A percentile compares a stretch with the other conserved stretches of the same genome.
Conservation (phyloP, 2,797 vertebrate genomes). For the Miichthys miiuy region DNA sequence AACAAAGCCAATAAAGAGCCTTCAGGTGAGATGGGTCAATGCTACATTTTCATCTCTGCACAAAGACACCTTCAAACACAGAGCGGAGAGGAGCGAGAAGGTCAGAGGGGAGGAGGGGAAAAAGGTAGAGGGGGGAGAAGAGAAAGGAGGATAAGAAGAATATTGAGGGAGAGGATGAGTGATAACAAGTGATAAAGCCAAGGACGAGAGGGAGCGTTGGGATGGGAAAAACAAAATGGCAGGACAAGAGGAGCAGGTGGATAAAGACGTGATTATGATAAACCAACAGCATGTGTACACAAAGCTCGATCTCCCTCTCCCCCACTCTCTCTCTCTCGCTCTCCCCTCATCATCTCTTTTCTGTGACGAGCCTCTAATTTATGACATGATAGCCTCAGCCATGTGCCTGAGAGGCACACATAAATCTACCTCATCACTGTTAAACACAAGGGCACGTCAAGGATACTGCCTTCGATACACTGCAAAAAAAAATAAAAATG, state of each 20-base stretch:
- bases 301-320: conserved; percentile 9
- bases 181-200: conserved; percentile 34
- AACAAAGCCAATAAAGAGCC: conserved; percentile 67
- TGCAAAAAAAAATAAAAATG: conserved; percentile 30
- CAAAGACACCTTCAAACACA: conserved; percentile 68
- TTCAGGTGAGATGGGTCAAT: conserved; percentile 64
- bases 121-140: background rate
- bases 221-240: conserved; percentile 42
- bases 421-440: conserved; percentile 80
- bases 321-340: background rate
- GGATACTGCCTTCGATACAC: conserved; percentile 46
- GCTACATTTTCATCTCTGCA: conserved; percentile 59
- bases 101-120: conserved; percentile 41
- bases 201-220: conserved; percentile 22
- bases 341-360: conserved; percentile 49
- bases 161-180: conserved; percentile 17
- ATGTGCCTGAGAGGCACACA: conserved; percentile 67
- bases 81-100: conserved; percentile 16
- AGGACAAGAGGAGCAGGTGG: conserved; percentile 61
- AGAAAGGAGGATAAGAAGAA: conserved; percentile 18
- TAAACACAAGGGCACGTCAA: conserved; percentile 79
- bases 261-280: conserved; percentile 71
- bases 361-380: conserved; percentile 73
- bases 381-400: conserved; percentile 67
- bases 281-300: conserved; percentile 69